Evolutionary conservation across 2,797 vertebrate genomes (phyloP), one percentile per base, ranked within the genome.

Genomic region (Micrastur ruficollis): DNA sequence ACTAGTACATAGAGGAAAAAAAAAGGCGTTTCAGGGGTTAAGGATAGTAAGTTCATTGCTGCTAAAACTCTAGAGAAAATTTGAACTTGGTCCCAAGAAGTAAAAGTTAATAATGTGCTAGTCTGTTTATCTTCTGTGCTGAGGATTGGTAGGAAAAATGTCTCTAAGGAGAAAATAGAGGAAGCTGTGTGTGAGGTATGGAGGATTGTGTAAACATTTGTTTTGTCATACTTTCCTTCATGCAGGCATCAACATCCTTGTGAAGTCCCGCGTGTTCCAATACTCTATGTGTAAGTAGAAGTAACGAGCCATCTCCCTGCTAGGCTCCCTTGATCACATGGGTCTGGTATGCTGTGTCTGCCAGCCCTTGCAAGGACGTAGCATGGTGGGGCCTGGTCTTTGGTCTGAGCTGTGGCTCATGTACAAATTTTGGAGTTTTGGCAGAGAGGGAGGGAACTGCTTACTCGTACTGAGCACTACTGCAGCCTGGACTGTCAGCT

Each of bases 201-300:
- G 32, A 47, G 49, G 26, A 10, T 26, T 2, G 2, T 5, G 3
- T 29, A 27, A 94, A 38, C 18, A 6, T 38, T 40, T n/a, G 9
- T 84, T 94, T 72, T 86, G 6, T 66, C 12, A 6, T 23, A 4
- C 31, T 73, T 94, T 55, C 61, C 92, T 90, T 87, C 66, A 31
- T 46, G 61, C 88, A 99, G 99, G 99, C 83, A 99, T 99, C 97
- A 99, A 99, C 96, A 98, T 99, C 94, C 98, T 99, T 29, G 99
- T 99, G 97, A 99, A 99, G 96, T 99, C 99, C 81, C 99, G 97
- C 50, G 98, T 98, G 93, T 99, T 99, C 97, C 99, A 99, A 61
- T 99, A 99, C 94, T 94, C 98, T 79, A 99, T 99, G 99, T 99
- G 99, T 99, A 98, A 99, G 99, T 99, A 82, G 42, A 32, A 59